Evolutionary conservation across 2,113 vertebrate genomes (phyloP).

Genomic region (Cheirogaleus medius): DNA sequence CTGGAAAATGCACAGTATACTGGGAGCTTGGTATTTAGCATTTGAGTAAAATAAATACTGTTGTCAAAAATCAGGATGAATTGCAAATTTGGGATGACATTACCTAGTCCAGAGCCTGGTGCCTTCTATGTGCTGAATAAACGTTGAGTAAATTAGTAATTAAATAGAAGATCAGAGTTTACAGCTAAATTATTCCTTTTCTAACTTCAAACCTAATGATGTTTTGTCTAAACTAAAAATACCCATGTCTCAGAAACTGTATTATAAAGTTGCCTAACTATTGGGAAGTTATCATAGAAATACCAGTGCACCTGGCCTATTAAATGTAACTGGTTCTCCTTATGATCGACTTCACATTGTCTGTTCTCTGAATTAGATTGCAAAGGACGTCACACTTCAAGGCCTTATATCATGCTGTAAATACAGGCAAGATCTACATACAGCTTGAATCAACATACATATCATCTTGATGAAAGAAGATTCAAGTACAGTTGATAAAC

Average conservation of each 20-base stretch:
- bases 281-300: background rate
- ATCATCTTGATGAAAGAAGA: constrained; percentile 20
- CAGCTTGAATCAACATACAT: background rate
- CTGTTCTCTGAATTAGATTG: background rate
- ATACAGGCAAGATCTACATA: background rate
- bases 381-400: constrained; percentile 54
- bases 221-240: constrained; percentile 7
- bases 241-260: background rate
- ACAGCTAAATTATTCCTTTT: background rate
- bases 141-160: background rate
- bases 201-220: background rate
- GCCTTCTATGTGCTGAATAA: constrained; percentile 15
- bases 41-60: constrained; percentile 50
- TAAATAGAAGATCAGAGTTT: background rate
- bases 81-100: constrained; percentile 31
- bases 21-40: background rate
- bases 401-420: constrained; percentile 32
- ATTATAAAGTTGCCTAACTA: constrained; percentile 52
- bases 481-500: constrained; percentile 26
- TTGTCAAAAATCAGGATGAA: constrained; percentile 59
- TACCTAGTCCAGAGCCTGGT: constrained; percentile 6
- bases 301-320: background rate
- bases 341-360: background rate
- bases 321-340: background rate
- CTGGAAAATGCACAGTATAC: background rate